phyloP scores from a whole-genome alignment of 2,888 invertebrate genomes.

The Rosalia funebris region DNA sequence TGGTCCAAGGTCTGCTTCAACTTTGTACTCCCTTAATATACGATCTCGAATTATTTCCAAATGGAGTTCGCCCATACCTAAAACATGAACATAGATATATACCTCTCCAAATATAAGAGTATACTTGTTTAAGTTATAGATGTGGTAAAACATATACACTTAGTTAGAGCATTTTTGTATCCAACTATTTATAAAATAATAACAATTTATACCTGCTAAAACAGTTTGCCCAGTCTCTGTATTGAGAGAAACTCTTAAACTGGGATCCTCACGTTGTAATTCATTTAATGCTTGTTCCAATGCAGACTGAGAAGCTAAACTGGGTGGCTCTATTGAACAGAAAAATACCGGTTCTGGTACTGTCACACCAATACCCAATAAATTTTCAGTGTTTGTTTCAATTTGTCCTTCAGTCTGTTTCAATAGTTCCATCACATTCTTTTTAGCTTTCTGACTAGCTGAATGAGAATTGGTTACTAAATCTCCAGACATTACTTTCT shows the following conservation, averaged over 20 bases:
- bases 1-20: constrained; percentile 86
- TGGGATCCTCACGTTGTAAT: constrained; percentile 91
- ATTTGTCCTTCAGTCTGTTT: constrained; percentile 41
- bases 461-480: constrained; percentile 72
- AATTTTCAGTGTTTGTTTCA: constrained; percentile 56
- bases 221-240: constrained; percentile 88
- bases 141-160: no score
- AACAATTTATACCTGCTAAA: constrained; percentile 70
- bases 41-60: constrained; percentile 93
- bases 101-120: no score
- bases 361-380: constrained; percentile 70
- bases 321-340: constrained; percentile 94
- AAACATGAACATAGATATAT: no score
- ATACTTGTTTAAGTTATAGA: no score
- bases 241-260: constrained; percentile 79
- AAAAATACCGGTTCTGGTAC: constrained; percentile 96
- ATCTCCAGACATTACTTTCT: constrained; percentile 77
- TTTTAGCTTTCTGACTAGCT: constrained; percentile 70
- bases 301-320: constrained; percentile 75
- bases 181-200: no score
- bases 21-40: constrained; percentile 86
- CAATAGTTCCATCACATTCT: constrained; percentile 59
- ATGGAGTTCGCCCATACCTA: constrained; percentile 98
- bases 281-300: constrained; percentile 84
- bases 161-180: no score